Percentiles rank a stretch among this genome's conserved stretches.
Conservation (phyloP, 2,888 invertebrate species). For the Macrostomum cliftonense region DNA sequence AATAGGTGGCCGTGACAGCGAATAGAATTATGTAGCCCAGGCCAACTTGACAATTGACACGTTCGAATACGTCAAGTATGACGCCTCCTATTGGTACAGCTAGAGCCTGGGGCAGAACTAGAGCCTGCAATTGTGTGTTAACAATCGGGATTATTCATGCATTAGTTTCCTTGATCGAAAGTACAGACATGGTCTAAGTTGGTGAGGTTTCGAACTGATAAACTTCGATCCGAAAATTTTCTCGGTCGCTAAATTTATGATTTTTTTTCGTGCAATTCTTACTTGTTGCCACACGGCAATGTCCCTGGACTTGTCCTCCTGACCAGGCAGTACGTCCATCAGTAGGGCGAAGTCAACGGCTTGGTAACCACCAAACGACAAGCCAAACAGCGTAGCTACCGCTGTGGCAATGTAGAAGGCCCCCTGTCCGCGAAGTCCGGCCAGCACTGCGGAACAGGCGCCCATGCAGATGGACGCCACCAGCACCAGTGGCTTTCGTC, state of each 20-base stretch:
- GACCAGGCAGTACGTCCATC: constrained; percentile 31
- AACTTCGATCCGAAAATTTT: too few relatives aligned
- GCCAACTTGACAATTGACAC: constrained; percentile 27
- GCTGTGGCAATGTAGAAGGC: constrained; percentile 25
- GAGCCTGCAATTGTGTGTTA: constrained; percentile 17
- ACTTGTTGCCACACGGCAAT: constrained; percentile 34
- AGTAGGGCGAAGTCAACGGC: constrained; percentile 34
- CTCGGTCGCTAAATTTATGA: too few relatives aligned
- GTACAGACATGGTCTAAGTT: too few relatives aligned
- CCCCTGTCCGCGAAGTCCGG: constrained; percentile 19
- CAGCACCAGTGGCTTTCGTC: constrained; percentile 26
- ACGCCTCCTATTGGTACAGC: constrained; percentile 32
- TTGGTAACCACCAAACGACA: constrained; percentile 31
- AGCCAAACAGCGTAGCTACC: constrained; percentile 25
- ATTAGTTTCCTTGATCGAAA: too few relatives aligned
- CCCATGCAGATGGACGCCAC: constrained; percentile 27
- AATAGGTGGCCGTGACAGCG: constrained; percentile 25
- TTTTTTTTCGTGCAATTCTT: too few relatives aligned
- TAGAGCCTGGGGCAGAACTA: constrained; percentile 30
- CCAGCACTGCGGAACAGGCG: constrained; percentile 17
- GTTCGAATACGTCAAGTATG: constrained; percentile 29
- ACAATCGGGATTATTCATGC: too few relatives aligned
- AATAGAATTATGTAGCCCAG: constrained; percentile 33
- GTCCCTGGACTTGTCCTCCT: constrained; percentile 29
- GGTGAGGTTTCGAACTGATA: too few relatives aligned